Evolutionary conservation across 2,797 vertebrate genomes (phyloP).

Genomic region (Okamejei kenojei): DNA sequence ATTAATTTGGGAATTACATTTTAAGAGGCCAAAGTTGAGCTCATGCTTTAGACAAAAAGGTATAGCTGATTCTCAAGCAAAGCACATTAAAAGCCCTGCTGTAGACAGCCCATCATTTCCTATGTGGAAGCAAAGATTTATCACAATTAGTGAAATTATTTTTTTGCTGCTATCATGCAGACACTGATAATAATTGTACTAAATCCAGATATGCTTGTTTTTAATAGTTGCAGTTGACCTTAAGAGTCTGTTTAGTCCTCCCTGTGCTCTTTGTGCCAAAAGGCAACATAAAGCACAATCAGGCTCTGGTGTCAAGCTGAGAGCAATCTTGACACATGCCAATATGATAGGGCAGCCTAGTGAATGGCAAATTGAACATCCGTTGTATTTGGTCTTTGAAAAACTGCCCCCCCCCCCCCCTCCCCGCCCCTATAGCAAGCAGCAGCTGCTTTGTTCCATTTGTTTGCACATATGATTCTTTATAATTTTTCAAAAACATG

Average conservation of each 20-base stretch:
- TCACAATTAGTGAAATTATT: neutral
- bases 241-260: neutral
- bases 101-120: neutral
- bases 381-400: neutral
- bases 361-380: neutral
- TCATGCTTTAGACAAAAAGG: neutral
- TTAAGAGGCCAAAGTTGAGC: neutral
- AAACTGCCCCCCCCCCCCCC: neutral
- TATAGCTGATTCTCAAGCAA: neutral
- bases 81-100: neutral
- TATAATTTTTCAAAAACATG: neutral
- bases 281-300: neutral
- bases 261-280: neutral
- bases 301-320: neutral
- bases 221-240: neutral
- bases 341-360: neutral
- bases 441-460: neutral
- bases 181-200: neutral
- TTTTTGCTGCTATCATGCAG: conserved; percentile 4
- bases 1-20: neutral
- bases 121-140: neutral
- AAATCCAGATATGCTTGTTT: neutral
- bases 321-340: neutral
- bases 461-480: neutral
- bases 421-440: neutral